These are phyloP conservation scores for Ormyrus thymus DNA, from an alignment of 2,888 invertebrate genomes.

Conservation along the genomic window DNA sequence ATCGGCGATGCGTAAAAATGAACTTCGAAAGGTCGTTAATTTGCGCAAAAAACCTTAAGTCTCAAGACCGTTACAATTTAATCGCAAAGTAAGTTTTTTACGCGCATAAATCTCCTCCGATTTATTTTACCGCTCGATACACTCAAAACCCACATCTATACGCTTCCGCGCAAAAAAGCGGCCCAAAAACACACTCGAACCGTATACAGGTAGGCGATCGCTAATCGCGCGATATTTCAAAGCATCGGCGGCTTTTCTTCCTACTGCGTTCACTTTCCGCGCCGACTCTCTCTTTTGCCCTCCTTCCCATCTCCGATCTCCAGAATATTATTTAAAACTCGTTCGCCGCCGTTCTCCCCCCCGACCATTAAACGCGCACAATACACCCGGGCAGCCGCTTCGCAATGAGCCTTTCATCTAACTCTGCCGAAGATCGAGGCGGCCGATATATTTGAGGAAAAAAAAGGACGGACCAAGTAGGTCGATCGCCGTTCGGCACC, in stretches of 20 bases:
- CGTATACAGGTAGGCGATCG: too few species aligned
- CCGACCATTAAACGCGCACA: background rate
- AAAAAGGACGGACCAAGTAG: conserved; percentile 57
- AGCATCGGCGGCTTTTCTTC: background rate
- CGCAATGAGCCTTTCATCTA: too few species aligned
- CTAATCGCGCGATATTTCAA: background rate
- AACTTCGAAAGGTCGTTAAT: background rate
- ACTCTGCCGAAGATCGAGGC: conserved; percentile 24
- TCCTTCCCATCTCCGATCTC: background rate
- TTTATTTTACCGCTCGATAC: background rate
- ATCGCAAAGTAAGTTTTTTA: conserved; percentile 4
- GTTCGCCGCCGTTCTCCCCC: background rate
- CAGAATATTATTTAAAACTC: conserved; percentile 9
- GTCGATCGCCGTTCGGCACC: conserved; percentile 60
- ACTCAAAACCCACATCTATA: too few species aligned
- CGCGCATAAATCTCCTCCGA: conserved; percentile 11
- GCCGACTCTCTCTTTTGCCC: background rate
- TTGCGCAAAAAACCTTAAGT: background rate
- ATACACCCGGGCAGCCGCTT: too few species aligned
- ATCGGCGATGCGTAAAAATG: background rate
- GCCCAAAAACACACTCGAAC: too few species aligned
- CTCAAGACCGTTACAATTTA: conserved; percentile 12
- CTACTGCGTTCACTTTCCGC: conserved; percentile 25
- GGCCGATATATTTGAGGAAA: conserved; percentile 52
- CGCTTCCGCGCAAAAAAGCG: too few species aligned